Evolutionary conservation across 2,113 vertebrate genomes (phyloP).

Genomic region (Lipotes vexillifer): DNA sequence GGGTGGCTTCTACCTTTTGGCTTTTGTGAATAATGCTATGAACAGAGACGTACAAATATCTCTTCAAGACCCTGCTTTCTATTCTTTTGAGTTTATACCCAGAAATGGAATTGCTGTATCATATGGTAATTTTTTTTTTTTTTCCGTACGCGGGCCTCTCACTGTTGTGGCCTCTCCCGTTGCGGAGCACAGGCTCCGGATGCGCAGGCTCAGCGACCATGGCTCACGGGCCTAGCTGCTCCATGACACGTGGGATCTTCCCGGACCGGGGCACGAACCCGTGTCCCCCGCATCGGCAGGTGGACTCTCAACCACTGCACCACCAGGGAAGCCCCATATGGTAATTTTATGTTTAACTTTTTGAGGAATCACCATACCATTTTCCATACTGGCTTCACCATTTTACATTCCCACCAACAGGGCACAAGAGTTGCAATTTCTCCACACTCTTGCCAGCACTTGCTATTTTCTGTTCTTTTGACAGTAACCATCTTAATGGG

Average conservation of each 20-base stretch:
- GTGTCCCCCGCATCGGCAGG: no score
- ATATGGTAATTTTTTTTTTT: neutral
- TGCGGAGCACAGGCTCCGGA: no score
- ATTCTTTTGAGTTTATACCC: neutral
- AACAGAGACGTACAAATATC: neutral
- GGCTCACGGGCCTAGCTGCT: no score
- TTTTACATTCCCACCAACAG: neutral
- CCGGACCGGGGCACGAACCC: no score
- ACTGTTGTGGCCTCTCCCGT: no score
- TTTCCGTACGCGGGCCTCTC: no score
- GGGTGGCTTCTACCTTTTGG: neutral
- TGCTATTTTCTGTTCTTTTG: neutral
- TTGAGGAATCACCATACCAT: neutral
- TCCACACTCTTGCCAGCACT: neutral
- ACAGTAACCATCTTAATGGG: neutral
- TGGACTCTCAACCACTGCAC: no score
- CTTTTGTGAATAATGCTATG: neutral
- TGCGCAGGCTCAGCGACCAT: no score
- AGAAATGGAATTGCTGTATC: neutral
- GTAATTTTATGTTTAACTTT: neutral
- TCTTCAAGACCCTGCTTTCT: neutral
- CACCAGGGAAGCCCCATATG: no score
- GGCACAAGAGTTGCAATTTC: neutral
- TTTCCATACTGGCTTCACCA: neutral
- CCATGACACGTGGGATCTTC: no score